Evolutionary conservation across 30 jellyfish, hydroid and myxozoan species (phyloP).

Genomic region (Calvadosia cruxmelitensis): DNA sequence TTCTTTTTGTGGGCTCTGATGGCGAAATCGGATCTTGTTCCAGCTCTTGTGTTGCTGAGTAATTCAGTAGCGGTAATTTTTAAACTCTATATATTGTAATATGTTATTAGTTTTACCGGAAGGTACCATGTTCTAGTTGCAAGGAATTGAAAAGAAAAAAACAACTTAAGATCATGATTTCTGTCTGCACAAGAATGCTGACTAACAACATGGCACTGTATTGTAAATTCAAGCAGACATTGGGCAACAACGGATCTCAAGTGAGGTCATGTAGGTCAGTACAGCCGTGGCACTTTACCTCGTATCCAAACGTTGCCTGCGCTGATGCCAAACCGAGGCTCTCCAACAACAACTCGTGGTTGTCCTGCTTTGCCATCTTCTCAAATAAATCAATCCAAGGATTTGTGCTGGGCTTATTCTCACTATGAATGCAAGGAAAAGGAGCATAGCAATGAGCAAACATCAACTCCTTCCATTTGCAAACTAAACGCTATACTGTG

Average conservation of each 20-base stretch:
- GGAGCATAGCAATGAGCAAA: background rate
- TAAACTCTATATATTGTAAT: too few species aligned
- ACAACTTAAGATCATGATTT: too few species aligned
- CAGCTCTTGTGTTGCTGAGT: too few species aligned
- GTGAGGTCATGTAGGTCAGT: background rate
- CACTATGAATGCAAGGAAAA: conserved; percentile 16
- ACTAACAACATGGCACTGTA: too few species aligned
- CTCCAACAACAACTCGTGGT: conserved; percentile 12
- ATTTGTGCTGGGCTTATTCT: conserved; percentile 16
- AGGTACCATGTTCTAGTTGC: too few species aligned
- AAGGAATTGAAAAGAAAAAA: too few species aligned
- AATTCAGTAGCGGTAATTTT: too few species aligned
- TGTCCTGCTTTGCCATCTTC: conserved; percentile 14
- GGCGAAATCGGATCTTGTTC: too few species aligned
- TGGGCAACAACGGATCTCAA: background rate
- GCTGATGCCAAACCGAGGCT: conserved; percentile 12
- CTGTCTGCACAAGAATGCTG: too few species aligned
- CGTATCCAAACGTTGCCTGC: conserved; percentile 15
- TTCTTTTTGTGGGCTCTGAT: too few species aligned
- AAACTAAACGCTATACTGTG: too few species aligned
- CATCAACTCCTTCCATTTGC: background rate
- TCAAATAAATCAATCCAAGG: conserved; percentile 38
- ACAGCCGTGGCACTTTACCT: conserved; percentile 14
- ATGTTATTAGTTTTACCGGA: too few species aligned
- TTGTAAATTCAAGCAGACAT: background rate